These are phyloP conservation scores for Dinothrombium tinctorium DNA, from an alignment of 1,140 invertebrate species.

Conservation along the genomic window DNA sequence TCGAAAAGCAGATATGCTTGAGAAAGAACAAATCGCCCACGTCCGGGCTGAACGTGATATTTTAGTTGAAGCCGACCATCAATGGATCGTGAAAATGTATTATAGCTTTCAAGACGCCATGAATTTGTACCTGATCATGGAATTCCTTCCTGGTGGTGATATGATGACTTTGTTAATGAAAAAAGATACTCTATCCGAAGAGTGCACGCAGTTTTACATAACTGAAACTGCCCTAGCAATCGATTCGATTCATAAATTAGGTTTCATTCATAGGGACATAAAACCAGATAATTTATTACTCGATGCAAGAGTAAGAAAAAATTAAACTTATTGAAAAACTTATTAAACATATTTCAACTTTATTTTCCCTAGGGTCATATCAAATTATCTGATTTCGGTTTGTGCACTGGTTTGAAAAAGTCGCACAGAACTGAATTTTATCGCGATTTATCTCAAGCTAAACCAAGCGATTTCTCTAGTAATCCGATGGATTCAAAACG, in stretches of 20 bases:
- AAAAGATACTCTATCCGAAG: slow-evolving; percentile 93
- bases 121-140: slow-evolving; percentile 99
- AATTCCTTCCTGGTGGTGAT: slow-evolving; percentile 93
- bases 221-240: slow-evolving; percentile 94
- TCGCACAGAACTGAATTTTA: slow-evolving; percentile 98
- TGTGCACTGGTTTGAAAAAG: slow-evolving; percentile 97
- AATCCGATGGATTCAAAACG: slow-evolving; percentile 87
- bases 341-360: not conserved
- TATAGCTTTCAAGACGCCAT: slow-evolving; percentile 96
- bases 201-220: slow-evolving; percentile 97
- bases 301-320: slow-evolving; percentile 44
- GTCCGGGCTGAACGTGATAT: slow-evolving; percentile 94
- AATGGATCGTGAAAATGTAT: slow-evolving; percentile 99
- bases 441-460: slow-evolving; percentile 83
- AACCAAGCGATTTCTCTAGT: slow-evolving; percentile 57
- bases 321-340: slow-evolving; percentile 1
- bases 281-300: slow-evolving; percentile 96
- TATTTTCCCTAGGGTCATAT: slow-evolving; percentile 52
- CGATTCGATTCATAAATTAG: slow-evolving; percentile 95
- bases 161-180: slow-evolving; percentile 99
- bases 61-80: slow-evolving; percentile 93
- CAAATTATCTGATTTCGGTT: slow-evolving; percentile 93
- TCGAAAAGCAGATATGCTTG: slow-evolving; percentile 93
- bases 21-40: slow-evolving; percentile 98
- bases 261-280: slow-evolving; percentile 98